Conservation (phyloP, 2,113 vertebrate genomes). For the Orientallactaga bullata region DNA sequence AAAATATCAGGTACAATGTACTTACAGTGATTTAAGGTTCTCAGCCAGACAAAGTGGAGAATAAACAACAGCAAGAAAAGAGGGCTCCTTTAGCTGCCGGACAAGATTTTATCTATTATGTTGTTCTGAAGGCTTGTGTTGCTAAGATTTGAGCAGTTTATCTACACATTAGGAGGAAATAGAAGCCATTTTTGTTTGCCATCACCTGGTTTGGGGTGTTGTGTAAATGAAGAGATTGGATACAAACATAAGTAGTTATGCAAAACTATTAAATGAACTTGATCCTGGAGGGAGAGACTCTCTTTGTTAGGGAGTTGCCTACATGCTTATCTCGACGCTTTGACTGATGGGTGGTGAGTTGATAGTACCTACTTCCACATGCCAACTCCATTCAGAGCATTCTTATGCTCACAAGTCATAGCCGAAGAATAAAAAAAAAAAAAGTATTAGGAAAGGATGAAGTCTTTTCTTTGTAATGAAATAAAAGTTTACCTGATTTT, state of each 20-base stretch:
- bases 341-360: constrained; percentile 43
- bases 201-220: constrained; percentile 34
- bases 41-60: background rate
- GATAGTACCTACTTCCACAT: background rate
- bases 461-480: constrained; percentile 32
- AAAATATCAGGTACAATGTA: constrained; percentile 35
- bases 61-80: background rate
- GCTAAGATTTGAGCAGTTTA: constrained; percentile 17
- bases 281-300: background rate
- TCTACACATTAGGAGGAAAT: constrained; percentile 24
- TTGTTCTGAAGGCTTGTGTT: background rate
- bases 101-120: background rate
- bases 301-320: constrained; percentile 1
- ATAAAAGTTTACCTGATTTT: background rate
- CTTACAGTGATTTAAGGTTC: background rate
- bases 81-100: background rate
- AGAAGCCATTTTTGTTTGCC: background rate
- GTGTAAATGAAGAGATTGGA: background rate
- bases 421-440: background rate
- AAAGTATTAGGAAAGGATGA: background rate
- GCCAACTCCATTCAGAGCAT: constrained; percentile 41
- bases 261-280: background rate
- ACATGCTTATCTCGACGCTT: background rate
- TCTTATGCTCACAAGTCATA: constrained; percentile 35
- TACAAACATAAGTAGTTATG: background rate